Conservation (phyloP, 1,140 invertebrate species). For the Maniola jurtina region DNA sequence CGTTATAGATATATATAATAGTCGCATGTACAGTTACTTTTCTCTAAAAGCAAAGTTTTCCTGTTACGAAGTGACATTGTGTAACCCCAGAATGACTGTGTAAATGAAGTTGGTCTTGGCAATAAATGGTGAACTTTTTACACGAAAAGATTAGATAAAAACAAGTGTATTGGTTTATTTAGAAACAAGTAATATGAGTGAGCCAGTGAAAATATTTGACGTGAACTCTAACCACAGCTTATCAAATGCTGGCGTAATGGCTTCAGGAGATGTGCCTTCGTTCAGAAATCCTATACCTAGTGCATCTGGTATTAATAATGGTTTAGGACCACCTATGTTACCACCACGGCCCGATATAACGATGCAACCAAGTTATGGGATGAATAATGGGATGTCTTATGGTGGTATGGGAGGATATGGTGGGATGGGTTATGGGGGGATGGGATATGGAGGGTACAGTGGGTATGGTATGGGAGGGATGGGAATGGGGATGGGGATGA, state of each 20-base stretch:
- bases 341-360: slow-evolving; percentile 59
- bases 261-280: slow-evolving; percentile 34
- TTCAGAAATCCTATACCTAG: slow-evolving; percentile 54
- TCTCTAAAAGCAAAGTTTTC: not conserved
- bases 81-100: not conserved
- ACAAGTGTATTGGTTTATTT: not conserved
- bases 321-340: slow-evolving; percentile 44
- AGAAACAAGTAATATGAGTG: slow-evolving; percentile 46
- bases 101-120: not conserved
- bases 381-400: slow-evolving; percentile 45
- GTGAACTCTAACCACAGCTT: slow-evolving; percentile 51
- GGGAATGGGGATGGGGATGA: slow-evolving; percentile 54
- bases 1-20: not conserved
- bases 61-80: slow-evolving; percentile 11
- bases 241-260: slow-evolving; percentile 44
- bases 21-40: not conserved
- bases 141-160: slow-evolving; percentile 1
- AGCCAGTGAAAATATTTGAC: slow-evolving; percentile 50
- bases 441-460: slow-evolving; percentile 35
- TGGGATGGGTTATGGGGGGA: slow-evolving; percentile 43
- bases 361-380: slow-evolving; percentile 43
- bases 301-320: slow-evolving; percentile 34
- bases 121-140: not conserved
- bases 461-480: slow-evolving; percentile 57
- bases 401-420: slow-evolving; percentile 46